A percentile compares a stretch with the other conserved stretches of the same genome.
These are phyloP conservation scores for Microcebus lehilahytsara DNA, from an alignment of 2,113 vertebrate genomes.

Conservation along the genomic window DNA sequence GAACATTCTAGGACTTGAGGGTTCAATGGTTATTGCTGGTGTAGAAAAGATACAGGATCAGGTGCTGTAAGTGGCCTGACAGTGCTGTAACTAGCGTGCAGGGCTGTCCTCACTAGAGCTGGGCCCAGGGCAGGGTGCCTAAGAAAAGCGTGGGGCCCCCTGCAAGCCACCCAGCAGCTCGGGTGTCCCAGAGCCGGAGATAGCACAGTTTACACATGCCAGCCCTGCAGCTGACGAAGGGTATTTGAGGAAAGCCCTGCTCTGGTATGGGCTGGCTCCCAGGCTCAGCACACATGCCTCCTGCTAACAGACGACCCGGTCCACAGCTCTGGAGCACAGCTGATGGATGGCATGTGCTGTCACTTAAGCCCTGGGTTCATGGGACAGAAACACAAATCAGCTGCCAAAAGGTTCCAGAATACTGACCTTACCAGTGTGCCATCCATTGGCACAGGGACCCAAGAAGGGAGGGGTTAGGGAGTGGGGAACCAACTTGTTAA, in stretches of 20 bases:
- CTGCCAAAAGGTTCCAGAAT: neutral
- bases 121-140: neutral
- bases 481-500: neutral
- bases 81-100: neutral
- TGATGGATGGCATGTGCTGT: neutral
- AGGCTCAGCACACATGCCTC: neutral
- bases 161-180: neutral
- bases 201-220: accelerated
- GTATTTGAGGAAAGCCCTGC: neutral
- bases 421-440: neutral
- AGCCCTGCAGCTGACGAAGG: neutral
- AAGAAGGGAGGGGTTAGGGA: too few species aligned
- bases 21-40: neutral
- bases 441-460: neutral
- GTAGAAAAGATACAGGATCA: neutral
- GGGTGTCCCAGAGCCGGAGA: neutral
- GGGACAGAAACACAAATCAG: neutral
- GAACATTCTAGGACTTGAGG: neutral
- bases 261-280: too few species aligned
- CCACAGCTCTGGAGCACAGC: neutral
- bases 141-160: neutral
- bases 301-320: neutral
- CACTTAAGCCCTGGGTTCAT: neutral
- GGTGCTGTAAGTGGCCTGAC: too few species aligned
- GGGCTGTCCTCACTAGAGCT: neutral